A percentile compares a stretch with the other conserved stretches of the same genome.
These are phyloP conservation scores for Desmophyllum pertusum DNA, from an alignment of 92 coral and sea anemone species.

Conservation along the genomic window DNA sequence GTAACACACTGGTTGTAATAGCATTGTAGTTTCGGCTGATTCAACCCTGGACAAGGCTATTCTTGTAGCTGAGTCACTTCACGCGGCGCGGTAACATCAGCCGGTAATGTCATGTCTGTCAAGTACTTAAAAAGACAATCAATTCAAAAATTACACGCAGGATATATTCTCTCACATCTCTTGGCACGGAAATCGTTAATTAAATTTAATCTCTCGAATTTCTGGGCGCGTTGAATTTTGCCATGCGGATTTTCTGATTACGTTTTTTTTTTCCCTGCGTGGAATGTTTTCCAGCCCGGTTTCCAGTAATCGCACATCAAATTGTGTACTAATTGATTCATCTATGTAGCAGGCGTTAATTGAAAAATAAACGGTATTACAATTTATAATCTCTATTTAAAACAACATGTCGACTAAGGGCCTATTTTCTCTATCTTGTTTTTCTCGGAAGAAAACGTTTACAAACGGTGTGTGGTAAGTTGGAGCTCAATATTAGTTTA, in stretches of 20 bases:
- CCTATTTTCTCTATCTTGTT: neutral
- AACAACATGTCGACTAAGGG: neutral
- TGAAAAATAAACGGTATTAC: conserved; percentile 15
- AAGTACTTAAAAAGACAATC: conserved; percentile 25
- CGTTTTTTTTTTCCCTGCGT: neutral
- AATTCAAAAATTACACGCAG: conserved; percentile 4
- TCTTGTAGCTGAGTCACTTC: neutral
- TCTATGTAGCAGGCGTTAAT: conserved; percentile 9
- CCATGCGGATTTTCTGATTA: neutral
- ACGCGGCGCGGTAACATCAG: neutral
- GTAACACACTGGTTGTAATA: neutral
- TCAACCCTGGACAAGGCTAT: too few species aligned
- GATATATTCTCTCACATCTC: neutral
- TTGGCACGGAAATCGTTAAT: conserved; percentile 14
- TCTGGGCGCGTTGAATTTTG: neutral
- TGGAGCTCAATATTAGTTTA: neutral
- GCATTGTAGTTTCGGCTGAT: neutral
- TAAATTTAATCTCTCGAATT: neutral
- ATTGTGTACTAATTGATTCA: conserved; percentile 10
- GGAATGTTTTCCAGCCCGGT: too few species aligned
- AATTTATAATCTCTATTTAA: neutral
- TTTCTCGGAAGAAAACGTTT: neutral
- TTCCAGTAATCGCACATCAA: neutral
- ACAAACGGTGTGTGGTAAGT: neutral
- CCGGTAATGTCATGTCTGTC: conserved; percentile 18